phyloP scores from a whole-genome alignment of 2,888 invertebrate species.

The Drosophila merina region DNA sequence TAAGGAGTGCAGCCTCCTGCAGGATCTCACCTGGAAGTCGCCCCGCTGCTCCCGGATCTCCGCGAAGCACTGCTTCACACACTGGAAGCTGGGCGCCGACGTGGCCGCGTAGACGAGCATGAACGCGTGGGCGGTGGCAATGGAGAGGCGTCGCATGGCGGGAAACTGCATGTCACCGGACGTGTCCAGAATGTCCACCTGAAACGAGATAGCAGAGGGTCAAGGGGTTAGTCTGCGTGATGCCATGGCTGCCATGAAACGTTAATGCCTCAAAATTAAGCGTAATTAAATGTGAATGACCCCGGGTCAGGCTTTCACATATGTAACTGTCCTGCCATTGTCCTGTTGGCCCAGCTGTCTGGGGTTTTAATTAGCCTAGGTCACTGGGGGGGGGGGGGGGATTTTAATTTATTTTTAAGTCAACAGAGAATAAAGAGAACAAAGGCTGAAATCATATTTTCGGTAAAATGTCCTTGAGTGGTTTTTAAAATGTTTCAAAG shows the following conservation, averaged over 20 bases:
- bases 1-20: slow-evolving; percentile 30
- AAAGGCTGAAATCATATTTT: neutral
- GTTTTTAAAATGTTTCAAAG: neutral
- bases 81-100: slow-evolving; percentile 89
- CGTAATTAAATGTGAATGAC: slow-evolving; percentile 29
- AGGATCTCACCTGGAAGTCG: slow-evolving; percentile 86
- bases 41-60: slow-evolving; percentile 92
- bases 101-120: slow-evolving; percentile 93
- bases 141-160: slow-evolving; percentile 94
- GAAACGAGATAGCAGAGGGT: slow-evolving; percentile 47
- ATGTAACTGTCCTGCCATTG: neutral
- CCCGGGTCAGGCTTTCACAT: neutral
- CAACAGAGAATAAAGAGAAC: neutral
- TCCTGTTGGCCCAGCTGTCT: slow-evolving; percentile 1
- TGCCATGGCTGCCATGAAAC: slow-evolving; percentile 8
- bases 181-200: slow-evolving; percentile 92
- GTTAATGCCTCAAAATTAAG: slow-evolving; percentile 28
- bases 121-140: slow-evolving; percentile 94
- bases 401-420: slow-evolving; percentile 27
- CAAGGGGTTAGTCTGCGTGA: slow-evolving; percentile 2
- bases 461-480: neutral
- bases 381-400: neutral
- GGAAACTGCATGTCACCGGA: slow-evolving; percentile 95
- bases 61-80: slow-evolving; percentile 90
- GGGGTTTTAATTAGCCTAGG: slow-evolving; percentile 12